Base-by-base conservation (phyloP, 2,888 invertebrate genomes). In the Drosophila kuntzei region DNA sequence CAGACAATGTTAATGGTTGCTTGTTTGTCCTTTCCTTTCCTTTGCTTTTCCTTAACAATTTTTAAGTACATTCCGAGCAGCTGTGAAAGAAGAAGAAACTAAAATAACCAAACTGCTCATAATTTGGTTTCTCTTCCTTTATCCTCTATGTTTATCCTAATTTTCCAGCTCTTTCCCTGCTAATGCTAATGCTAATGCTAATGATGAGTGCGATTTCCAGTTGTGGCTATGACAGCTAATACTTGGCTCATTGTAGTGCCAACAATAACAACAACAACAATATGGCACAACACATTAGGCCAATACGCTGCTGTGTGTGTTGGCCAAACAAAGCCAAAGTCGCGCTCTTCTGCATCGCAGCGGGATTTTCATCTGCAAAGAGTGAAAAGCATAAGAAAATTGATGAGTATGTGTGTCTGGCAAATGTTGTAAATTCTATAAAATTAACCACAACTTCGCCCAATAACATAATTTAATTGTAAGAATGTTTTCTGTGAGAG, bases 301-400 rank as follows among this genome's bases (percentile, higher is more conserved):
- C 25, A n/a, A 70, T 34, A 16, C 50, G 29, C 50, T 60, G 71
- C 36, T 66, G 63, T 46, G 20, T 53, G 43, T 53, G 41, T 36
- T 66, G 63, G 58, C 41, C 55, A 50, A 44, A 60, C 53, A 68
- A 64, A 50, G 66, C 53, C 53, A 69, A 61, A 49, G 86, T 95
- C 95, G 92, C 69, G 71, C 96, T 97, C 89, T 96, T 96, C 92
- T 97, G 97, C 96, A 97, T 97, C 41, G 97, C 97, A 65, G 97
- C 97, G 87, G 97, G 97, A 91, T 96, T 96, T 92, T 97, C 96
- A 89, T 96, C 96, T 96, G 94, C 11, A 80, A 77, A 50, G 51
- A 53, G 36, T 18, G 47, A 41, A 69, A 55, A 58, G 41, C 22
- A 25, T 46, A 44, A 29, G 36, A 54, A 50, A 55, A 47, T 32